A percentile compares a stretch with the other conserved stretches of the same genome.
Conservation (phyloP, 35 echinoderm and acorn worm genomes). For the Lytechinus variegatus region DNA sequence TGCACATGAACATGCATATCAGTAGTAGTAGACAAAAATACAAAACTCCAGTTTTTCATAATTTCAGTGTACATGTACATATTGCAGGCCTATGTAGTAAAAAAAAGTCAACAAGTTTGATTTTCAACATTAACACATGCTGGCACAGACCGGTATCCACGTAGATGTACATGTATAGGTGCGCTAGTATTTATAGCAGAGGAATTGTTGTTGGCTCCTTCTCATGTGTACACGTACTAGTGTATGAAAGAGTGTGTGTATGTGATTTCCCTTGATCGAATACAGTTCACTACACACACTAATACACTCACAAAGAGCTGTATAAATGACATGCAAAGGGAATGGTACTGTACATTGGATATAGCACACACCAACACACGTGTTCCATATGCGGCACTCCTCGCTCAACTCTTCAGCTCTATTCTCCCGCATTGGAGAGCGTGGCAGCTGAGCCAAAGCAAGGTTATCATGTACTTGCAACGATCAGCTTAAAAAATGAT, state of each 20-base stretch:
- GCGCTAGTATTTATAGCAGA: neutral
- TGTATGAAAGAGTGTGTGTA: neutral
- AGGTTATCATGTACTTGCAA: neutral
- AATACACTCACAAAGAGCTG: neutral
- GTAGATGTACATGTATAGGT: neutral
- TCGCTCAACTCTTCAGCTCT: neutral
- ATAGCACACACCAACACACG: neutral
- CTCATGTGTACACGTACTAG: neutral
- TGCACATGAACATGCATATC: too few relatives aligned
- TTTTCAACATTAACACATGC: neutral
- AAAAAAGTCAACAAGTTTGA: neutral
- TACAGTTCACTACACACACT: neutral
- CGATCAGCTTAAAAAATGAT: slow-evolving; percentile 1
- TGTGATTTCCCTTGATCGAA: neutral
- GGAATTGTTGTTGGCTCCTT: neutral
- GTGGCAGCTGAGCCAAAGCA: neutral
- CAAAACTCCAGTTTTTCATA: too few relatives aligned
- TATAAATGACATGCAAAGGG: neutral
- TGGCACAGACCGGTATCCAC: neutral
- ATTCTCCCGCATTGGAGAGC: neutral
- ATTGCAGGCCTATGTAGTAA: neutral
- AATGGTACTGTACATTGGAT: neutral
- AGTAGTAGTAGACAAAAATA: too few relatives aligned
- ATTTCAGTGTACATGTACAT: neutral
- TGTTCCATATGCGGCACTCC: neutral